These are phyloP conservation scores for Chironomus striatipennis DNA, from an alignment of 1,140 invertebrate species.

Conservation along the genomic window DNA sequence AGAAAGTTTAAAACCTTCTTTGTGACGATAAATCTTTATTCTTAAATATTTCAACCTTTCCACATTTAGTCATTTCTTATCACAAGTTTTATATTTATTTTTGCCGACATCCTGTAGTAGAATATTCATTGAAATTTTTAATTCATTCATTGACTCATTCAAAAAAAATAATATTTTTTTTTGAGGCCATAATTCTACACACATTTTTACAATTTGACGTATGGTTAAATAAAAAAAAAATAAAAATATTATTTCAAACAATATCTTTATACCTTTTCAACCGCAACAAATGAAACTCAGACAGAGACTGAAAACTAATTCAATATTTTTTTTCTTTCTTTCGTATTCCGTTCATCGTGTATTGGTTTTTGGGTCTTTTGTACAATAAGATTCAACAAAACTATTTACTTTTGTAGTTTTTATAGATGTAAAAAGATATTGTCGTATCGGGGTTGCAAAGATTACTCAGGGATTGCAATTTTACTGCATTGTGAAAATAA, in stretches of 20 bases:
- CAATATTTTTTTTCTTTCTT: conserved; percentile 17
- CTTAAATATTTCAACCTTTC: too few relatives aligned
- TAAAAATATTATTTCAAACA: neutral
- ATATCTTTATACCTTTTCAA: conserved; percentile 12
- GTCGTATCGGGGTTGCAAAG: neutral
- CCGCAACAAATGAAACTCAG: conserved; percentile 20
- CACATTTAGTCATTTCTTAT: too few relatives aligned
- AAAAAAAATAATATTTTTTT: too few relatives aligned
- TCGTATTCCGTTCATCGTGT: neutral
- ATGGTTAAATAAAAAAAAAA: neutral
- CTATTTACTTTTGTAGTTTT: neutral
- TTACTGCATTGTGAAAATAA: too few relatives aligned
- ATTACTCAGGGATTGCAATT: neutral
- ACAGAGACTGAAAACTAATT: conserved; percentile 20
- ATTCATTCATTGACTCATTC: too few relatives aligned
- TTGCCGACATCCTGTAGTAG: too few relatives aligned
- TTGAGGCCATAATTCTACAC: neutral
- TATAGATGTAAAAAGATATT: neutral
- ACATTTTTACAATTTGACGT: neutral
- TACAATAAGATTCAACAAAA: neutral
- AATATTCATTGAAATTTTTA: too few relatives aligned
- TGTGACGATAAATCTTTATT: too few relatives aligned
- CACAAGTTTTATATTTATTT: too few relatives aligned
- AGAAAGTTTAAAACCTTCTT: too few relatives aligned
- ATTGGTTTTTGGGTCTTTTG: conserved; percentile 19